phyloP scores from a whole-genome alignment of 2,797 vertebrate genomes.

The Odontamblyopus lacepedii region DNA sequence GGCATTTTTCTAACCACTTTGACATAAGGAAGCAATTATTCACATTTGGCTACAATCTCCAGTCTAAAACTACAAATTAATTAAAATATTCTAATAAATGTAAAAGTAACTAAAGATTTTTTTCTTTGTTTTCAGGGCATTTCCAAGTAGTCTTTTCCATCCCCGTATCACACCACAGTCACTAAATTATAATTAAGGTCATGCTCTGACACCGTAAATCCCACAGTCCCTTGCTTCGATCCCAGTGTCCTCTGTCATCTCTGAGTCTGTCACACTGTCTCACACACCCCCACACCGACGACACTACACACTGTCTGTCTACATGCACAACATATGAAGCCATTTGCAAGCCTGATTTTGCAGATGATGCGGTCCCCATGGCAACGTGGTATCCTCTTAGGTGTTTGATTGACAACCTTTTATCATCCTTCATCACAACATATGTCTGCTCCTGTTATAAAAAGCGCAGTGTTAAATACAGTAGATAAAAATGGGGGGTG shows the following conservation, averaged over 20 bases:
- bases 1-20: too few species aligned
- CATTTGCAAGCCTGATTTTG: slow-evolving; percentile 31
- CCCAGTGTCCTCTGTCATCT: slow-evolving; percentile 5
- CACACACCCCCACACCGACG: slow-evolving; percentile 4
- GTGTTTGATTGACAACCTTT: slow-evolving; percentile 7
- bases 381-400: slow-evolving; percentile 20
- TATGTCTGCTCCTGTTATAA: too few species aligned
- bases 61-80: neutral
- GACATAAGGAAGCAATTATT: too few species aligned
- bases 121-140: neutral
- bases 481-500: slow-evolving; percentile 19
- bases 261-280: slow-evolving; percentile 2
- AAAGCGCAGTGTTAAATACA: slow-evolving; percentile 18
- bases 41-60: too few species aligned
- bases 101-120: neutral
- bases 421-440: slow-evolving; percentile 12
- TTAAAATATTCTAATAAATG: neutral
- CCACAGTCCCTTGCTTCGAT: slow-evolving; percentile 44
- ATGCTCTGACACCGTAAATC: slow-evolving; percentile 39
- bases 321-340: slow-evolving; percentile 8
- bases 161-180: neutral
- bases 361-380: slow-evolving; percentile 43
- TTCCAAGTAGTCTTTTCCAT: neutral
- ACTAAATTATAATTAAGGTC: slow-evolving; percentile 46
- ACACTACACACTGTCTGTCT: neutral